Evolutionary conservation across 35 echinoderm and acorn worm species (phyloP).

Genomic region (Nesometra sesokonis): DNA sequence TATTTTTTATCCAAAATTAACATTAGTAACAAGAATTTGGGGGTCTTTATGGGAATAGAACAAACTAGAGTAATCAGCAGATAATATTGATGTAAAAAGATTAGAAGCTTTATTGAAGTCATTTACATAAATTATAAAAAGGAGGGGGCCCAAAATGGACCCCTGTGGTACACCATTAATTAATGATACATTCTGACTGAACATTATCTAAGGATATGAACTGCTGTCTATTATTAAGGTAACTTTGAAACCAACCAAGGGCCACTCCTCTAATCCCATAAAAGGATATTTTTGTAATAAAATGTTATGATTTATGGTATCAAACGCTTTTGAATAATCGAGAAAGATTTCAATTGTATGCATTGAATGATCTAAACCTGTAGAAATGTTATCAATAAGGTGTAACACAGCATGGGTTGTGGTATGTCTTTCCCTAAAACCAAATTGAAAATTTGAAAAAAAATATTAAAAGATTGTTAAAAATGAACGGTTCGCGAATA

Average conservation of each 20-base stretch:
- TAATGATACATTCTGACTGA: not conserved
- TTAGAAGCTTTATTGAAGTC: not conserved
- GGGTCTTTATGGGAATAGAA: not conserved
- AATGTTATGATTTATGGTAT: not conserved
- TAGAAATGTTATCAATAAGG: not conserved
- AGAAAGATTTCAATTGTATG: conserved; percentile 24
- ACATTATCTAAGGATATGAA: not conserved
- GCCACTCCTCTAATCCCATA: conserved; percentile 19
- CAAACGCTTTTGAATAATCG: conserved; percentile 4
- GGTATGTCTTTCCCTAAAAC: not conserved
- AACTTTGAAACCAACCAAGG: not conserved
- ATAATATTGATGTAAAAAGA: not conserved
- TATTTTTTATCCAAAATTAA: conserved; percentile 1
- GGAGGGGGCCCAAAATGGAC: conserved; percentile 12
- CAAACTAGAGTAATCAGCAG: conserved; percentile 12
- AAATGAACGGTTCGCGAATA: not conserved
- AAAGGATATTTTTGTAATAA: not conserved
- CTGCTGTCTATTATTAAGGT: not conserved
- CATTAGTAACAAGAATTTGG: not conserved
- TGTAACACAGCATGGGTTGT: not conserved
- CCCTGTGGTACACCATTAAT: not conserved
- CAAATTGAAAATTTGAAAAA: not conserved
- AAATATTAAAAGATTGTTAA: not conserved
- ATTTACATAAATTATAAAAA: conserved; percentile 21
- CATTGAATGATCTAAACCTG: not conserved